Conservation (phyloP, 1,140 invertebrate species). For the Telenomus remus region DNA sequence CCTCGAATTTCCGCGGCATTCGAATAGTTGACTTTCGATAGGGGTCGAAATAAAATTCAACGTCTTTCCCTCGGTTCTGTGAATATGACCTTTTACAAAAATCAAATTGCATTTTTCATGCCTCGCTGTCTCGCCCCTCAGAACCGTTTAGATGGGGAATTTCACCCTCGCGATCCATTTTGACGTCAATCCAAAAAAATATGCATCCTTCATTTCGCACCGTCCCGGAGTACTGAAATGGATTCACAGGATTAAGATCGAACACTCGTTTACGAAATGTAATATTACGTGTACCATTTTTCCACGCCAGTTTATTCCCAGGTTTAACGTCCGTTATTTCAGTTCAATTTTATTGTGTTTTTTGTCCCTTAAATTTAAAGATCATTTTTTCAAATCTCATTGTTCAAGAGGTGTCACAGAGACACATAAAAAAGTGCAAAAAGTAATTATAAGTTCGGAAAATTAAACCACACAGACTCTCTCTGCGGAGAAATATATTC, state of each 20-base stretch:
- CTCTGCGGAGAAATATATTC: conserved; percentile 7
- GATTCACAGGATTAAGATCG: conserved; percentile 39
- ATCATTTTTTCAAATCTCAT: too few relatives aligned
- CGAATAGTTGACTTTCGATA: conserved; percentile 46
- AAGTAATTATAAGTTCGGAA: background rate
- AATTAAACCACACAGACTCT: conserved; percentile 16
- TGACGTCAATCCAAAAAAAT: conserved; percentile 40
- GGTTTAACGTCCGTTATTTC: background rate
- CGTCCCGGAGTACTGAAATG: conserved; percentile 34
- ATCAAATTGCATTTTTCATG: conserved; percentile 57
- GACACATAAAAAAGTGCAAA: too few relatives aligned
- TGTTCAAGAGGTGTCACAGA: too few relatives aligned
- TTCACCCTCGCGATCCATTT: conserved; percentile 47
- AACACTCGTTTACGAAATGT: conserved; percentile 39
- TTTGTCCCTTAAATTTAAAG: too few relatives aligned
- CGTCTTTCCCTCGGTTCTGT: conserved; percentile 21
- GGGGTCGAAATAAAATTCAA: conserved; percentile 50
- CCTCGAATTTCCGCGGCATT: conserved; percentile 36
- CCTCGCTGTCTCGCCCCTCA: conserved; percentile 38
- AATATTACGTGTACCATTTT: conserved; percentile 7
- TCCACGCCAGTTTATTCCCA: conserved; percentile 1
- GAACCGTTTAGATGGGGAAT: conserved; percentile 47
- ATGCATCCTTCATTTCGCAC: conserved; percentile 39
- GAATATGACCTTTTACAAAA: conserved; percentile 53
- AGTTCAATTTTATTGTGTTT: background rate